Percentiles rank a stretch among this genome's conserved stretches.
phyloP scores from a whole-genome alignment of 2,113 vertebrate genomes.

The Aphyosemion australe region DNA sequence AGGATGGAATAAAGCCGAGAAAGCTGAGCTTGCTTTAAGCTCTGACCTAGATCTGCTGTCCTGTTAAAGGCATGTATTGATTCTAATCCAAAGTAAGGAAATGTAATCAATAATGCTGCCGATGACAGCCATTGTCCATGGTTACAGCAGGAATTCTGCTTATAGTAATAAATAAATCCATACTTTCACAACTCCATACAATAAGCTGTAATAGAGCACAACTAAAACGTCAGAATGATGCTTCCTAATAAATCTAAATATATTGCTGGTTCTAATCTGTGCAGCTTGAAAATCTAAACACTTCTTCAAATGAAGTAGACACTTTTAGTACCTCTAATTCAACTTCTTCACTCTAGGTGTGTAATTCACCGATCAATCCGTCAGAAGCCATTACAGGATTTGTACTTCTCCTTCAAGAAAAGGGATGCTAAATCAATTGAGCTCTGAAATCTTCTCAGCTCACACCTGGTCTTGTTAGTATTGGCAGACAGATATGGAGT shows the following conservation, averaged over 20 bases:
- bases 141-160: slow-evolving; percentile 40
- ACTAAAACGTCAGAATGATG: slow-evolving; percentile 5
- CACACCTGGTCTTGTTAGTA: slow-evolving; percentile 67
- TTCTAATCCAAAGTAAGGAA: slow-evolving; percentile 69
- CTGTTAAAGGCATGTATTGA: slow-evolving; percentile 67
- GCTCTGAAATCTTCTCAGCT: slow-evolving; percentile 53
- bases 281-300: slow-evolving; percentile 34
- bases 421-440: slow-evolving; percentile 55
- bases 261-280: slow-evolving; percentile 28
- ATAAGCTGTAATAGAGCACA: slow-evolving; percentile 9
- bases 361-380: slow-evolving; percentile 53
- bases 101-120: slow-evolving; percentile 45
- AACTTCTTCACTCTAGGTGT: slow-evolving; percentile 28
- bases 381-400: slow-evolving; percentile 52
- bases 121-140: slow-evolving; percentile 21
- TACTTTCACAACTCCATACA: slow-evolving; percentile 12
- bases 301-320: slow-evolving; percentile 42
- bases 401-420: slow-evolving; percentile 39
- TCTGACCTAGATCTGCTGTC: slow-evolving; percentile 70
- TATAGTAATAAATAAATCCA: slow-evolving; percentile 11
- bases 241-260: slow-evolving; percentile 15
- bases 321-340: slow-evolving; percentile 38
- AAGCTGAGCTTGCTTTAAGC: slow-evolving; percentile 64
- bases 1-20: slow-evolving; percentile 63
- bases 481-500: slow-evolving; percentile 53